phyloP scores from a whole-genome alignment of 2,113 vertebrate species.

The Rhinoptilus africanus region DNA sequence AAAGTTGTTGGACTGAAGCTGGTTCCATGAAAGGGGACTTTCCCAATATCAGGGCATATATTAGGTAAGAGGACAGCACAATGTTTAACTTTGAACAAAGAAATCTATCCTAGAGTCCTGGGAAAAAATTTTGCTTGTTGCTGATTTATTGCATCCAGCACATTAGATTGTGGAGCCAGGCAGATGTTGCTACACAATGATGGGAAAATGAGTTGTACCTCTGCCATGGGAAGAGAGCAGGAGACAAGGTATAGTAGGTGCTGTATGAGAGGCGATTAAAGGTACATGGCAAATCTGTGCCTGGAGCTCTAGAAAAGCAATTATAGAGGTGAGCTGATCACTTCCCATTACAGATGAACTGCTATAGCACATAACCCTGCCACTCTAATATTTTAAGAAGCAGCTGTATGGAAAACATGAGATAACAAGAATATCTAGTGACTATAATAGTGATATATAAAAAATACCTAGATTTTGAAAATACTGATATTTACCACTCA shows the following conservation, averaged over 20 bases:
- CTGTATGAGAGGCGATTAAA: conserved; percentile 29
- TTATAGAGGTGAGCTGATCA: conserved; percentile 34
- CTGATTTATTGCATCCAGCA: not conserved
- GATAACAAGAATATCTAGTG: conserved; percentile 14
- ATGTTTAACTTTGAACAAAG: not conserved
- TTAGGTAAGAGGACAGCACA: not conserved
- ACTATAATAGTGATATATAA: not conserved
- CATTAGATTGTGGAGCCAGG: not conserved
- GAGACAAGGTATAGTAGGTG: not conserved
- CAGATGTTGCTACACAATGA: not conserved
- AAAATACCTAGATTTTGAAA: not conserved
- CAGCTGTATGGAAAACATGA: conserved; percentile 12
- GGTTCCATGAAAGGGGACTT: not conserved
- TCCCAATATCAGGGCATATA: not conserved
- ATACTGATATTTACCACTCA: not conserved
- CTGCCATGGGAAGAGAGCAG: not conserved
- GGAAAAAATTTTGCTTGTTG: not conserved
- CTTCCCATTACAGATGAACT: conserved; percentile 15
- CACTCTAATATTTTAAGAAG: conserved; percentile 27
- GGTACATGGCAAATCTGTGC: conserved; percentile 19
- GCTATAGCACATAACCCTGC: not conserved
- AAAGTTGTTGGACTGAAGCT: not conserved
- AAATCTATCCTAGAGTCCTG: not conserved
- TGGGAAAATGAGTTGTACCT: not conserved
- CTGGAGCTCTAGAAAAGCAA: conserved; percentile 54